Base-by-base conservation (phyloP, 2,113 vertebrate genomes). In the Origma solitaria region DNA sequence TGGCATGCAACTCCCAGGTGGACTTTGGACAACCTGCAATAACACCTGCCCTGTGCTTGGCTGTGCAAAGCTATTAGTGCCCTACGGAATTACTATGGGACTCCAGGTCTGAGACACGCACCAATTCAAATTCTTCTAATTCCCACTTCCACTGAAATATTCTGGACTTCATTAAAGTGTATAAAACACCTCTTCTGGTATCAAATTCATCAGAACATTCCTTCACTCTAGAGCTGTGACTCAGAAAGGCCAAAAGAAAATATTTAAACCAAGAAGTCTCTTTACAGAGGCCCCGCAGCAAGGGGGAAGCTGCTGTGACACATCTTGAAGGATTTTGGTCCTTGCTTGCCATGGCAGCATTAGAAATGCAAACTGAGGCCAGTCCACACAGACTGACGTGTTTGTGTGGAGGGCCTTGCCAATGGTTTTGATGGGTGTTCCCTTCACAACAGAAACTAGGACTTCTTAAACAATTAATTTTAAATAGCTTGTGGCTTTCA, bases 1-100 rank as follows among this genome's bases (percentile, higher is more conserved):
- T 40, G 45, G 47, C 22, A 31, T 5, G 16, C 50, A 72, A 25
- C 88, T 95, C 51, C 69, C 76, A 22, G 0, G 5, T 1, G 73
- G 83, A 84, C 91, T 97, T 96, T 88, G 71, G 42, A 79, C 92
- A 73, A 12, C 19, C 27, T 33, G 47, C 19, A 77, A 5, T 61
- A 89, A 64, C 15, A 4, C 60, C 65, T 61, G 56, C 51, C 65
- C 47, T 1, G 35, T 49, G 60, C 73, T 21, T 50, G 79, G 82
- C 79, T 54, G 62, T 33, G 27, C 90, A 31, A 54, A 58, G 51
- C 25, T 82, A 1, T 53, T 79, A 77, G 70, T 15, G 40, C 76
- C 45, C 82, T 73, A 10, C 0, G 0, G 33, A 56, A 15, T 33
- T 77, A 4, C 10, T 25, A 1, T 5, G 11, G 49, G 20, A 71